These are phyloP conservation scores for Aphrophora alni DNA, from an alignment of 2,888 invertebrate species.

Conservation along the genomic window DNA sequence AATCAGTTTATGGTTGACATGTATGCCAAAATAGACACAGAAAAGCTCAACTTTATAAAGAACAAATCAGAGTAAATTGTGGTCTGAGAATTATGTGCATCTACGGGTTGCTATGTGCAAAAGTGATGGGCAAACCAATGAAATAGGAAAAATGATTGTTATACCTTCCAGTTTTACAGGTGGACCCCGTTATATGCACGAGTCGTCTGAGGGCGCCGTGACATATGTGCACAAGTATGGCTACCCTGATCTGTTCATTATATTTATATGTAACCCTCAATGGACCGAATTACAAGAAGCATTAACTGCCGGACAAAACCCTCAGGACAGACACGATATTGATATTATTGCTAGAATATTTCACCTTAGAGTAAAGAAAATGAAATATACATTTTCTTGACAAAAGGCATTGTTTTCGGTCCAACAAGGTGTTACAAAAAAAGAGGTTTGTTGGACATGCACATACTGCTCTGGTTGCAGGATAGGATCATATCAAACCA, in stretches of 20 bases:
- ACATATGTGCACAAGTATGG: conserved; percentile 52
- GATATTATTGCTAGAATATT: conserved; percentile 41
- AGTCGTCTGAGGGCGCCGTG: conserved; percentile 9
- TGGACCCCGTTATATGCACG: conserved; percentile 12
- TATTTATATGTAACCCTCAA: conserved; percentile 52
- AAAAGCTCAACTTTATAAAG: no score
- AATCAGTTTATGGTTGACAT: no score
- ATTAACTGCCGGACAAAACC: conserved; percentile 42
- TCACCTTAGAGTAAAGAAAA: conserved; percentile 39
- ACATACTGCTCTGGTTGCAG: not conserved
- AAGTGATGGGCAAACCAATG: not conserved
- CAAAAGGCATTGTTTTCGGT: conserved; percentile 41
- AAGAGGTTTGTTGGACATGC: conserved; percentile 18
- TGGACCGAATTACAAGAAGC: conserved; percentile 50
- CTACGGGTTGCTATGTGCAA: no score
- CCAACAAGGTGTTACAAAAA: conserved; percentile 21
- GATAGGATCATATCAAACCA: not conserved
- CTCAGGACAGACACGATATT: conserved; percentile 51
- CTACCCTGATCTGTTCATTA: conserved; percentile 51
- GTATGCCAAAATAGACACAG: no score
- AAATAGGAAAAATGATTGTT: not conserved
- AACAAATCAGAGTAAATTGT: no score
- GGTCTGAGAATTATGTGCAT: no score
- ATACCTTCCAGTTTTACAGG: not conserved
- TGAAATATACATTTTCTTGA: conserved; percentile 39